Base-by-base conservation (phyloP, 2,797 vertebrate genomes). In the Lateolabrax maculatus region DNA sequence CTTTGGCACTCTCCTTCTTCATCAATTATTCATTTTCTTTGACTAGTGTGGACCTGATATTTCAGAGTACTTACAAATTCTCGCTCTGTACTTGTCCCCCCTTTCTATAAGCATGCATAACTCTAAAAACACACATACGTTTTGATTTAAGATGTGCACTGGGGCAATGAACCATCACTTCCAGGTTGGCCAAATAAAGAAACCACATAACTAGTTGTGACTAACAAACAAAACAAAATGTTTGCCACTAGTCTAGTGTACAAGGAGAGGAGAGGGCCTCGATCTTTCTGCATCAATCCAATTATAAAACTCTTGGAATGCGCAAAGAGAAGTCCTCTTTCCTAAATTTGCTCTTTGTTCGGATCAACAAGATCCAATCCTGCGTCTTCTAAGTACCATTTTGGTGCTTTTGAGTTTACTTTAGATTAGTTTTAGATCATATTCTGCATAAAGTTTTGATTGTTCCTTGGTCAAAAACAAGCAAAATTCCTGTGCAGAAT, bases 1-100 rank as follows among this genome's bases (percentile, higher is more conserved):
- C 57, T 76, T 70, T 70, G 61, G 43, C 49, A 0, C 62, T 58
- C 37, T 62, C 21, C 15, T 58, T 18, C n/a, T 48, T 76, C 31
- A 75, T 85, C 60, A 75, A 84, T 85, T 55, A 89, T 89, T 88
- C 1, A 90, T 77, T 63, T 46, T 63, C 21, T 34, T 65, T 23
- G 1, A 77, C 48, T 83, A 67, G 51, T 55, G 34, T 66, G 58
- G 65, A 55, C 41, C 49, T 52, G 39, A 79, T 68, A 39, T 43
- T 74, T 79, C 67, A 80, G 49, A 68, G 70, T 21, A 56, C 39
- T 72, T 73, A 71, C 43, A 77, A 58, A 62, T 70, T 75, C 68
- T 73, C 31, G 6, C 81, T 46, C 65, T 29, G 15, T 18, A 19
- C 36, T 76, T 56, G 1, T 63, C 34, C 21, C 2, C 1, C 10